Evolutionary conservation across 2,113 vertebrate genomes (phyloP), one percentile per base, ranked within the genome.

Genomic region (Fregata magnificens): DNA sequence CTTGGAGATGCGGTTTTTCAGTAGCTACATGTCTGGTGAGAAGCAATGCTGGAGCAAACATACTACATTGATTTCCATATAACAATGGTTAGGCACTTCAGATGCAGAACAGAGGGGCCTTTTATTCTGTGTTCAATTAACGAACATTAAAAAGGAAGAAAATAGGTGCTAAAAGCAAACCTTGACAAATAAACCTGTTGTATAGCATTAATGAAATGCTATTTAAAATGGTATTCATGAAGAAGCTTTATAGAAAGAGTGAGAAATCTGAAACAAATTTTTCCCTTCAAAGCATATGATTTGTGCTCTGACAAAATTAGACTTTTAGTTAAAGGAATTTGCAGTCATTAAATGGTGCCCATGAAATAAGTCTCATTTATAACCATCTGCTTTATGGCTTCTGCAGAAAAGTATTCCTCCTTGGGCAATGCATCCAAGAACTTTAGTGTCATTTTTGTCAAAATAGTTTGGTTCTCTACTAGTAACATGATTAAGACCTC

Each of bases 281-380:
- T 83, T 86, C 71, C 38, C 69, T 97, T 98, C 82, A 92, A 98
- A 97, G 95, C 85, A 29, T 82, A 31, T 96, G 97, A 98, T 97
- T 97, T 98, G 97, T 97, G 72, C 93, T 87, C 53, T 92, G 93
- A 95, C 97, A 96, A 98, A 98, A 98, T 98, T 97, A 98, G 96
- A 96, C 95, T 96, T 98, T 98, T 98, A 98, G 97, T 98, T 98
- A 98, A 98, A 97, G 96, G 96, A 96, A 97, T 98, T 95, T 97
- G 78, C 53, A 97, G 96, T 96, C 97, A 95, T 98, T 98, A 98
- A 98, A 86, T 81, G 94, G 95, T 97, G 96, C 93, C 96, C 76
- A 49, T 96, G 95, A 53, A 84, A 92, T 98, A 95, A 95, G 92
- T 96, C 96, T 96, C 95, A 96, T 97, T 98, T 98, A 96, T 98